A percentile compares a stretch with the other conserved stretches of the same genome.
Conservation (phyloP, 2,797 vertebrate species). For the Tinamus major region DNA sequence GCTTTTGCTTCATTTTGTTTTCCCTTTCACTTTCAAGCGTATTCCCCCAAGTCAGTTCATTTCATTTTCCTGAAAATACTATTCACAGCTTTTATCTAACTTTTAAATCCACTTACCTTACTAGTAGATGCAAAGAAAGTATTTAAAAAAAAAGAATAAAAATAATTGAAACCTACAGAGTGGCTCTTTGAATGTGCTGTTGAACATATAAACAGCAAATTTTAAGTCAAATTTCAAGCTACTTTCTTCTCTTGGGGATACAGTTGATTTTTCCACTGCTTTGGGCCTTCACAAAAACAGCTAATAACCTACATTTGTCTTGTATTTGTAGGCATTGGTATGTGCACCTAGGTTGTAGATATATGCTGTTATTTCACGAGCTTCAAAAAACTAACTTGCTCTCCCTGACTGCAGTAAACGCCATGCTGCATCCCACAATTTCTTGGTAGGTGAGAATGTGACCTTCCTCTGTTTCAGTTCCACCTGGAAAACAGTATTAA, state of each 20-base stretch:
- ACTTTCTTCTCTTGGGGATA: neutral
- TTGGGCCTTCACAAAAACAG: neutral
- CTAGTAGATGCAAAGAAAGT: neutral
- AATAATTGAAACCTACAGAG: neutral
- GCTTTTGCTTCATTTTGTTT: neutral
- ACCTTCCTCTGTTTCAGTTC: neutral
- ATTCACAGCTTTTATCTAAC: neutral
- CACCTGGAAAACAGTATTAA: neutral
- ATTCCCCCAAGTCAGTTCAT: neutral
- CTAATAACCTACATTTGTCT: neutral
- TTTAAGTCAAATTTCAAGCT: neutral
- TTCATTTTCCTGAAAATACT: neutral
- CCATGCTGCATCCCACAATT: neutral
- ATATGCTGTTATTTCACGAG: neutral
- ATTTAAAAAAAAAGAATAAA: neutral
- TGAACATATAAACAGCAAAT: neutral
- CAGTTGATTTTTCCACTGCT: neutral
- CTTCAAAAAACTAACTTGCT: neutral
- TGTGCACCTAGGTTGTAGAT: neutral
- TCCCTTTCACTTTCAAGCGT: neutral
- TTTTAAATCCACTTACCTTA: neutral
- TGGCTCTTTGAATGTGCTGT: neutral
- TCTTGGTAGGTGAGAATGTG: neutral
- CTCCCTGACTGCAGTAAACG: neutral
- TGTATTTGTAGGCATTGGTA: neutral